Evolutionary conservation across 2,888 invertebrate species (phyloP).

Genomic region (Hoplodrina blanda): DNA sequence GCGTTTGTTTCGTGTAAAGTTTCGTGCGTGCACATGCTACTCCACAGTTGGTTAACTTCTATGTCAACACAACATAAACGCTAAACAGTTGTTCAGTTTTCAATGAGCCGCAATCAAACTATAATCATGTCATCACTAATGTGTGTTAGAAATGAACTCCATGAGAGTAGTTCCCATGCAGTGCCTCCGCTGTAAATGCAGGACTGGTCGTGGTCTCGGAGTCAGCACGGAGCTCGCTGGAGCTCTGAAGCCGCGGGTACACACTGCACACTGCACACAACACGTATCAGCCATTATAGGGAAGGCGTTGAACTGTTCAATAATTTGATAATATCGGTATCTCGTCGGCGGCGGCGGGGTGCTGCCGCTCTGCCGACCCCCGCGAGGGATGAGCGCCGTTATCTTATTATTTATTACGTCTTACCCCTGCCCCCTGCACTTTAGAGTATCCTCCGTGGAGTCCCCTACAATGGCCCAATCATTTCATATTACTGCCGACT

Average conservation of each 20-base stretch:
- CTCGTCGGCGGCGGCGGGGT: neutral
- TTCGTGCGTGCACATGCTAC: slow-evolving; percentile 6
- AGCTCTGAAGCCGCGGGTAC: neutral
- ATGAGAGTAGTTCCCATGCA: too few relatives aligned
- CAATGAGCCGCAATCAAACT: neutral
- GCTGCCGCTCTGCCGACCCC: slow-evolving; percentile 32
- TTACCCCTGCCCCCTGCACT: slow-evolving; percentile 58
- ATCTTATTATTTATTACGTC: slow-evolving; percentile 81
- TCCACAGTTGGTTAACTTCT: slow-evolving; percentile 3
- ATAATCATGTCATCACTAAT: too few relatives aligned
- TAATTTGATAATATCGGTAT: slow-evolving; percentile 37
- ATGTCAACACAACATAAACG: neutral
- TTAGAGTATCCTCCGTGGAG: slow-evolving; percentile 41
- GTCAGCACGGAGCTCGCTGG: too few relatives aligned
- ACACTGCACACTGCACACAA: neutral
- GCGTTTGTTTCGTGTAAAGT: slow-evolving; percentile 28
- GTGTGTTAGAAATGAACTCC: neutral
- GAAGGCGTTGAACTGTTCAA: slow-evolving; percentile 44
- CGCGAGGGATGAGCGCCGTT: slow-evolving; percentile 60
- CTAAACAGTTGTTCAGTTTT: slow-evolving; percentile 1
- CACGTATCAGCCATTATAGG: slow-evolving; percentile 2
- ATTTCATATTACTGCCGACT: slow-evolving; percentile 42
- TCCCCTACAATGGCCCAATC: slow-evolving; percentile 43
- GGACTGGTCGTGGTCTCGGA: too few relatives aligned
- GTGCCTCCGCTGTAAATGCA: neutral